Percentiles rank a stretch among this genome's conserved stretches.
phyloP scores from a whole-genome alignment of 2,113 vertebrate species.

The Lipotes vexillifer region DNA sequence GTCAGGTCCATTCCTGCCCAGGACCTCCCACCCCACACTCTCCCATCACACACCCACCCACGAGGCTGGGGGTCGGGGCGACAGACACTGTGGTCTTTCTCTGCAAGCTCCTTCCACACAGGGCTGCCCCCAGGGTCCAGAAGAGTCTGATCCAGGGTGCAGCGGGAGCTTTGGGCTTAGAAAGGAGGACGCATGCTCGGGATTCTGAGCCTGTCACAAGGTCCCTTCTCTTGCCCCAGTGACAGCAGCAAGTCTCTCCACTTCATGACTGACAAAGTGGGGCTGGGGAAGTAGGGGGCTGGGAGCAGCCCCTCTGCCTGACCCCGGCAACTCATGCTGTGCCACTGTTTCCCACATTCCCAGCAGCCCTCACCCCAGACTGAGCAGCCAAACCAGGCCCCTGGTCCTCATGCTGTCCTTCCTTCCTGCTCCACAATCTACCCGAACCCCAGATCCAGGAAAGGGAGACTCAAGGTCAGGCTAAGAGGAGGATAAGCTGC shows the following conservation, averaged over 20 bases:
- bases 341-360: not conserved
- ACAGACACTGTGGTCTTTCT: not conserved
- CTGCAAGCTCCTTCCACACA: not conserved
- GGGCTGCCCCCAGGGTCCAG: not conserved
- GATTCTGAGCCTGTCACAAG: not conserved
- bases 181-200: not conserved
- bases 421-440: not conserved
- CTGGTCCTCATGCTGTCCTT: not conserved
- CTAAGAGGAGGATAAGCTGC: not conserved
- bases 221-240: not conserved
- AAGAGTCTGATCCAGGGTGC: not conserved
- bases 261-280: not conserved
- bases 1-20: not conserved
- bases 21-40: not conserved
- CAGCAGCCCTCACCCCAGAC: not conserved
- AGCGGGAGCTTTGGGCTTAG: not conserved
- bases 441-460: not conserved
- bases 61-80: not conserved
- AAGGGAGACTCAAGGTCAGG: accelerated
- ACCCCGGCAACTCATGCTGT: accelerated
- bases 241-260: not conserved
- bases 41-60: not conserved
- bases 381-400: not conserved
- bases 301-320: too few species aligned
- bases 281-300: accelerated